Evolutionary conservation across 2,888 invertebrate genomes (phyloP).

Genomic region (Seira ritae): DNA sequence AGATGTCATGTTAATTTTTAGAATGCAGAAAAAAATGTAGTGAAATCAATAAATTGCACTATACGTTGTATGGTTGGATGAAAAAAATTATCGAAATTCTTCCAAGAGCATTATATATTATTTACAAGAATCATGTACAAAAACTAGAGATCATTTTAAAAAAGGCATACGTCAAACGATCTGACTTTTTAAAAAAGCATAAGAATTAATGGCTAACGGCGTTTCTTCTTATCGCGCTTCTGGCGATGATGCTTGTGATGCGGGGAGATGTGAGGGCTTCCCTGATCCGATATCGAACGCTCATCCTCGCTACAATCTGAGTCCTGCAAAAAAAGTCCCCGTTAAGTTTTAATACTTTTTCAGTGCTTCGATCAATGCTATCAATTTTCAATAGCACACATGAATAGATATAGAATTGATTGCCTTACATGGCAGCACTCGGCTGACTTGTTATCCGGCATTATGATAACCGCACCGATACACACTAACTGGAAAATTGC

Average conservation of each 20-base stretch:
- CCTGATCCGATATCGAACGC: conserved; percentile 74
- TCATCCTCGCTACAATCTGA: conserved; percentile 75
- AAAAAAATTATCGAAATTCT: conserved; percentile 32
- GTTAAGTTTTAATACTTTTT: neutral
- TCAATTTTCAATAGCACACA: no score
- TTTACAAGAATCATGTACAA: neutral
- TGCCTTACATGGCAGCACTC: conserved; percentile 58
- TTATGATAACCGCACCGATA: conserved; percentile 87
- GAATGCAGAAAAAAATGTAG: conserved; percentile 29
- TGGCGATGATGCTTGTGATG: conserved; percentile 75
- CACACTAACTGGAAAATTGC: conserved; percentile 92
- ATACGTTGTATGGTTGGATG: conserved; percentile 64
- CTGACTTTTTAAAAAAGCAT: neutral
- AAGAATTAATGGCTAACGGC: conserved; percentile 66
- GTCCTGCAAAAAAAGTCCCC: conserved; percentile 72
- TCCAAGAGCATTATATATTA: neutral
- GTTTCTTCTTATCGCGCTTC: conserved; percentile 76
- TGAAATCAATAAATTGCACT: conserved; percentile 33
- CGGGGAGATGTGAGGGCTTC: conserved; percentile 75
- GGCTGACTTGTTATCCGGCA: conserved; percentile 79
- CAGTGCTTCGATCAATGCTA: neutral
- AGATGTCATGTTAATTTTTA: conserved; percentile 15
- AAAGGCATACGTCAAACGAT: neutral
- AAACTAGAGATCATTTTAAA: neutral
- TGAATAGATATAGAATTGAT: neutral